Evolutionary conservation across 2,888 invertebrate genomes (phyloP).

Genomic region (Exephanes ischioxanthus): DNA sequence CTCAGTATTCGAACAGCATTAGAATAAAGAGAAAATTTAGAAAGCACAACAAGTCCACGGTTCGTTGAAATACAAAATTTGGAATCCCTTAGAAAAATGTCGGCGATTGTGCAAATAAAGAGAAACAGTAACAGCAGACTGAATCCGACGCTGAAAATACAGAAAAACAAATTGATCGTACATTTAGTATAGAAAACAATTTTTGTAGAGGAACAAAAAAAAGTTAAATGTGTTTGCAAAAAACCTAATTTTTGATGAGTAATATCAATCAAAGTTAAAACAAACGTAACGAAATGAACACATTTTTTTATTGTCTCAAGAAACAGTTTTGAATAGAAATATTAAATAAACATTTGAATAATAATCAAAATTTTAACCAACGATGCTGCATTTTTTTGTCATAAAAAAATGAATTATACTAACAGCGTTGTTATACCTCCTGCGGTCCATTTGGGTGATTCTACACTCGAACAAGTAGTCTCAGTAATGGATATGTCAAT

Average conservation of each 20-base stretch:
- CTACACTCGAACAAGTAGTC: conserved; percentile 61
- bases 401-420: conserved; percentile 40
- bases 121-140: conserved; percentile 71
- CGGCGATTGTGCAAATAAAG: conserved; percentile 72
- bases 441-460: conserved; percentile 65
- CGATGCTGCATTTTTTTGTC: not conserved
- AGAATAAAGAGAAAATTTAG: conserved; percentile 83
- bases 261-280: no score
- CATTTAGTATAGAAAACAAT: not conserved
- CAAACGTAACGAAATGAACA: no score
- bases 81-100: conserved; percentile 51
- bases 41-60: conserved; percentile 58
- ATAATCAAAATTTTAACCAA: not conserved
- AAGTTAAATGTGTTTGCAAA: conserved; percentile 6
- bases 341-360: not conserved
- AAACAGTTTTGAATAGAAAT: not conserved
- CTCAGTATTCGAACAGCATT: conserved; percentile 82
- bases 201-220: not conserved
- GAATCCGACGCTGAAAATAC: conserved; percentile 71
- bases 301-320: no score
- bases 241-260: no score
- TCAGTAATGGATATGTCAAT: not conserved
- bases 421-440: conserved; percentile 68
- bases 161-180: not conserved
- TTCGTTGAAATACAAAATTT: not conserved